Conservation (phyloP, 2,888 invertebrate species). For the Dendrolimus houi region DNA sequence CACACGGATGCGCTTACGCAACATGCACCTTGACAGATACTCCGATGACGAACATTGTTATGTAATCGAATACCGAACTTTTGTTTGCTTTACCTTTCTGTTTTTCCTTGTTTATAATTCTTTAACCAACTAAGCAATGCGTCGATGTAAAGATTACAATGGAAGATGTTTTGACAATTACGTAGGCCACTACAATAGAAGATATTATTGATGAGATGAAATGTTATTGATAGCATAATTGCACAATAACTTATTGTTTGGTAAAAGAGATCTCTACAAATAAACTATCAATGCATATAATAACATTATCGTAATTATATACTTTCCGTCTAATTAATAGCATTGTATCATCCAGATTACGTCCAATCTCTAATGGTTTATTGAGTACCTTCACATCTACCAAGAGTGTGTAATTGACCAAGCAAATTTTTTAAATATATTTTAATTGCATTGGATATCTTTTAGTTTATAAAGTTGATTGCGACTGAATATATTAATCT, state of each 20-base stretch:
- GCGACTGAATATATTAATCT: no score
- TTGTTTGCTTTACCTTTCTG: conserved; percentile 19
- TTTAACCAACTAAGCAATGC: conserved; percentile 1
- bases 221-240: conserved; percentile 61
- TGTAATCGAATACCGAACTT: conserved; percentile 33
- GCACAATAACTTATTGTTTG: conserved; percentile 65
- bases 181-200: conserved; percentile 29
- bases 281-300: conserved; percentile 42
- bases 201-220: conserved; percentile 52
- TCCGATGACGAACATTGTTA: conserved; percentile 44
- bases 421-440: no score
- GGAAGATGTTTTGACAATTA: conserved; percentile 18
- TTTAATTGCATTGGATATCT: no score
- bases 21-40: conserved; percentile 63
- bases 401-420: background rate
- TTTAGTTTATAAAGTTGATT: no score
- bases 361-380: no score
- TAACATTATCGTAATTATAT: no score
- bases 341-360: conserved; percentile 12
- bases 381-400: no score
- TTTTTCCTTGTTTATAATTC: conserved; percentile 2
- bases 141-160: conserved; percentile 20
- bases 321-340: no score
- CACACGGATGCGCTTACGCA: conserved; percentile 60
- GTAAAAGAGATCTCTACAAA: conserved; percentile 51